These are phyloP conservation scores for Passer montanus DNA, from an alignment of 2,113 vertebrate species.

Conservation along the genomic window DNA sequence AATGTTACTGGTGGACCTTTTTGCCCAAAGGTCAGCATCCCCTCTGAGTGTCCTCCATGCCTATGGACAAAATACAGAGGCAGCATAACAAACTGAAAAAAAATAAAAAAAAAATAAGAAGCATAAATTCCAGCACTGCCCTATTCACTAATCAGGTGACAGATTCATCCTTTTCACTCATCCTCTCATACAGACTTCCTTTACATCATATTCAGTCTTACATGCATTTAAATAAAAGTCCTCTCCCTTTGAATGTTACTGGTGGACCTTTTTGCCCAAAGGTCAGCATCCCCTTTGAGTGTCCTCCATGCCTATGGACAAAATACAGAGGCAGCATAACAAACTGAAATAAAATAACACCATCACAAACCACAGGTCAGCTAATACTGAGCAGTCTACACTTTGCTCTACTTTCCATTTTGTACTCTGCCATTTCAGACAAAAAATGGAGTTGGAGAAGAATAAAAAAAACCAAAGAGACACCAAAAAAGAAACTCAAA, in stretches of 20 bases:
- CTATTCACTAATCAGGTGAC: not conserved
- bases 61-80: not conserved
- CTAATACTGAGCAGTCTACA: not conserved
- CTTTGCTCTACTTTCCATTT: not conserved
- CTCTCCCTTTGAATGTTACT: not conserved
- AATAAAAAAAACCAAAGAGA: not conserved
- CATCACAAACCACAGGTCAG: not conserved
- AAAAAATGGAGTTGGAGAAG: not conserved
- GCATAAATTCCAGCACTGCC: not conserved
- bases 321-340: not conserved
- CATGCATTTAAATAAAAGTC: not conserved
- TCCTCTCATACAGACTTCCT: not conserved
- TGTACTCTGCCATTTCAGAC: not conserved
- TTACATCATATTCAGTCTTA: not conserved
- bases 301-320: not conserved
- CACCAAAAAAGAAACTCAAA: too few species aligned
- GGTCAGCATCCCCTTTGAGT: not conserved
- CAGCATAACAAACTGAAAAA: not conserved
- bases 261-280: not conserved
- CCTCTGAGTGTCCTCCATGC: not conserved
- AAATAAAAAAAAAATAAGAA: not conserved
- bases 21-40: not conserved
- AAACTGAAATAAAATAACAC: not conserved
- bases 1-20: not conserved
- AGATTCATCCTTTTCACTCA: not conserved